Evolutionary conservation across 2,797 vertebrate genomes (phyloP), one percentile per base, ranked within the genome.

Genomic region (Podarcis lilfordi): DNA sequence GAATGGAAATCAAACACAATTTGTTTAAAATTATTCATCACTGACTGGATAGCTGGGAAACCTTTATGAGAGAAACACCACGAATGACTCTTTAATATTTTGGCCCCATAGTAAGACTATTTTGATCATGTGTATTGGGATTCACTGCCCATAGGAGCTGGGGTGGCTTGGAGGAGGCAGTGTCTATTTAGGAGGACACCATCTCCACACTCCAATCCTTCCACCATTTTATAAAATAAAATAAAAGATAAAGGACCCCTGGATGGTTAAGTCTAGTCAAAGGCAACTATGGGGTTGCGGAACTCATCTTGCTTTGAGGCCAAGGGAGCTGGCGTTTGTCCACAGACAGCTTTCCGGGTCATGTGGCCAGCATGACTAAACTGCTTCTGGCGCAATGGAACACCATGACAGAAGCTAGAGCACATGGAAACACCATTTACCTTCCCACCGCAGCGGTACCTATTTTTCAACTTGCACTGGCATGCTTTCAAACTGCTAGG

Each of bases 371-470:
- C 13, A 55, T 0, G 50, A 55, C 50, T 55, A 55, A 55, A 55
- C 50, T 11, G 3, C 50, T 55, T 4, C 13, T 55, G 50, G 50
- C 0, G 0, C 50, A 55, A 55, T 1, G 50, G 50, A 1, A 55
- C 50, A 55, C 3, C 3, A 1, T 15, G 50, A 55, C 0, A 1
- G 50, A 50, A 50, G 0, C 50, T 11, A 55, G 50, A 55, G 50
- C 1, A 0, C 50, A 55, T 1, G 13, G 50, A 55, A 55, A 55
- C 0, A 3, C 13, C 3, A 1, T 55, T 55, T 55, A 55, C 1
- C 50, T 55, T 55, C 50, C 50, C 3, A 4, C 50, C 13, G 2
- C 50, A 50, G 50, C 1, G 11, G 50, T 50, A 55, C 50, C 50
- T 55, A 55, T 55, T 55, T 55, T 1, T 55, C 50, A 1, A 55